Conservation (phyloP, 2,797 vertebrate genomes). For the Typhlichthys subterraneus region DNA sequence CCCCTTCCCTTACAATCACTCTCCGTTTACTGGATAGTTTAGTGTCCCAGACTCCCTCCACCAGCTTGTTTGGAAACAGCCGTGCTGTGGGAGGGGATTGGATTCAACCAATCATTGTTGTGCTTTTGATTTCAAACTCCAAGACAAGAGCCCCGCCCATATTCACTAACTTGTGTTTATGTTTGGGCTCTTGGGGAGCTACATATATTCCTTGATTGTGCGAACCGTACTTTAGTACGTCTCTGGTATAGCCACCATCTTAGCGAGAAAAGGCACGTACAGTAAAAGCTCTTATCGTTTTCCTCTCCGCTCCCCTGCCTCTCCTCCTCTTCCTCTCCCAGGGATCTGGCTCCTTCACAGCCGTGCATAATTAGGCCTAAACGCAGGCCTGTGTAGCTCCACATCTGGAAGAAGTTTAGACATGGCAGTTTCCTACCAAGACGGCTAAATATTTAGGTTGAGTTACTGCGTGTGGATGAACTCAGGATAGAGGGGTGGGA, state of each 20-base stretch:
- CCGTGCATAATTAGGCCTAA: conserved; percentile 83
- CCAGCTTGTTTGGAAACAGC: no score
- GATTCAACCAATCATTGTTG: no score
- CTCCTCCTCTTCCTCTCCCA: conserved; percentile 56
- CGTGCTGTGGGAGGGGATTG: no score
- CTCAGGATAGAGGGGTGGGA: conserved; percentile 74
- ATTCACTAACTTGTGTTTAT: conserved; percentile 20
- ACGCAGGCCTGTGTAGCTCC: conserved; percentile 78
- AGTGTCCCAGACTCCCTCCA: no score
- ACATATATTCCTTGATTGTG: conserved; percentile 2
- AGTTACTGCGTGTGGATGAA: conserved; percentile 85
- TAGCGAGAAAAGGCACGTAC: conserved; percentile 3
- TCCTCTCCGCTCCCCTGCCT: conserved; percentile 41
- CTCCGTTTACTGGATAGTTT: no score
- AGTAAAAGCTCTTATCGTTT: conserved; percentile 46
- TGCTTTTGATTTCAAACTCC: no score
- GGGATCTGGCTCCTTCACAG: conserved; percentile 72
- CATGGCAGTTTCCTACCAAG: conserved; percentile 86
- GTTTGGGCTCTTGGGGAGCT: neutral
- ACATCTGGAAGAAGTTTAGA: conserved; percentile 88
- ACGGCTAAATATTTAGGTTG: conserved; percentile 88
- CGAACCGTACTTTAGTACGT: neutral
- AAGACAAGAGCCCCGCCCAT: no score
- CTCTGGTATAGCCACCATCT: no score
- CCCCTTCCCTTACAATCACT: no score